Evolutionary conservation across 2,888 invertebrate genomes (phyloP).

Genomic region (Agrypnus murinus): DNA sequence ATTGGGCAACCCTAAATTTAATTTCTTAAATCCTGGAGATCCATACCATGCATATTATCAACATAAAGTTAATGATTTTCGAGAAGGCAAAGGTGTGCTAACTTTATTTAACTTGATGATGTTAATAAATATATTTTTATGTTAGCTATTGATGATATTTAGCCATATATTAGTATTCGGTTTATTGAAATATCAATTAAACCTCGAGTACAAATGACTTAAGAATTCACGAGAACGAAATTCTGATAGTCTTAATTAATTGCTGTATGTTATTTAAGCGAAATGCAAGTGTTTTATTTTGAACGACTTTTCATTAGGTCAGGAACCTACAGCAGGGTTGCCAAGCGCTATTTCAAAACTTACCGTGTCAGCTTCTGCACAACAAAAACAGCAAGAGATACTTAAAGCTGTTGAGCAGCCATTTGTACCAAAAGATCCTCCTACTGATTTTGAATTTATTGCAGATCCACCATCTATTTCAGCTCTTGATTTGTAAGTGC

Average conservation of each 20-base stretch:
- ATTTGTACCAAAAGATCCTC: conserved; percentile 93
- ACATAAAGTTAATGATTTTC: conserved; percentile 97
- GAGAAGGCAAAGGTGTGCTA: conserved; percentile 85
- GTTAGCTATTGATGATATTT: conserved; percentile 67
- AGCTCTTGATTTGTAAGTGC: conserved; percentile 90
- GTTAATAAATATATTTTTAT: no score
- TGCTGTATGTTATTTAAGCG: background rate
- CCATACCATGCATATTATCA: conserved; percentile 99
- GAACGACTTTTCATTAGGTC: conserved; percentile 61
- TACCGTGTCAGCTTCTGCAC: conserved; percentile 84
- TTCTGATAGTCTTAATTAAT: conserved; percentile 52
- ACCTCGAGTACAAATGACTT: conserved; percentile 66
- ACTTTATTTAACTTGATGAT: no score
- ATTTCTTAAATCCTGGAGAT: conserved; percentile 96
- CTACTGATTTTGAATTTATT: conserved; percentile 93
- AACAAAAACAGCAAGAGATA: conserved; percentile 90
- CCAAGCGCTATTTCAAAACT: conserved; percentile 72
- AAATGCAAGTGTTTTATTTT: conserved; percentile 1
- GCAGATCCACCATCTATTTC: conserved; percentile 99
- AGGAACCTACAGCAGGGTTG: conserved; percentile 71
- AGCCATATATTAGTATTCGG: conserved; percentile 69
- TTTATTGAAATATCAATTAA: conserved; percentile 34
- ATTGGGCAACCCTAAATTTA: conserved; percentile 98
- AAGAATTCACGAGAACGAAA: conserved; percentile 62
- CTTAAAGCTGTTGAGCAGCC: conserved; percentile 90